These are phyloP conservation scores for Temnothorax nylanderi DNA, from an alignment of 1,140 invertebrate genomes.

Conservation along the genomic window DNA sequence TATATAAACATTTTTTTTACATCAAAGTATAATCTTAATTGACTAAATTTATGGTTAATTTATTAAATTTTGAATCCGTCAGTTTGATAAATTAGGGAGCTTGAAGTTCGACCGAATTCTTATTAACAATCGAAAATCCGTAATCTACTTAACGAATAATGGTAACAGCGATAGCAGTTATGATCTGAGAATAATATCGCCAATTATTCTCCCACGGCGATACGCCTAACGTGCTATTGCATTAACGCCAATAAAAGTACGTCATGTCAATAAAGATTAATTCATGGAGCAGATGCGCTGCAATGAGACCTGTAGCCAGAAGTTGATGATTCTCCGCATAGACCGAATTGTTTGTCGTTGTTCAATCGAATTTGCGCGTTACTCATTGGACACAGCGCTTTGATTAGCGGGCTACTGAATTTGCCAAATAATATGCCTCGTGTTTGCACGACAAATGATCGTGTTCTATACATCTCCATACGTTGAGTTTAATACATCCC, in stretches of 20 bases:
- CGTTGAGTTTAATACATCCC: background rate
- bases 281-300: constrained; percentile 24
- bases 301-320: constrained; percentile 2
- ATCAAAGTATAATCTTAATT: background rate
- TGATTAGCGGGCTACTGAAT: constrained; percentile 47
- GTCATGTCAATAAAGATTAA: constrained; percentile 56
- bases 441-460: constrained; percentile 39
- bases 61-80: background rate
- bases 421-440: constrained; percentile 56
- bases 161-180: background rate
- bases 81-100: background rate
- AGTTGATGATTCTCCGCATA: constrained; percentile 29
- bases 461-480: background rate
- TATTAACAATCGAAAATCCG: background rate
- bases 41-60: background rate
- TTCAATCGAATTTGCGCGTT: constrained; percentile 18
- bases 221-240: background rate
- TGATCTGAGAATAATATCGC: background rate
- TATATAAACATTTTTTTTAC: background rate
- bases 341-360: constrained; percentile 21
- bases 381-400: constrained; percentile 33
- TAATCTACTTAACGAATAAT: background rate
- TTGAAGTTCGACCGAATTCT: background rate
- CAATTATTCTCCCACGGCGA: background rate
- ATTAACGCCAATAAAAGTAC: constrained; percentile 40